These are phyloP conservation scores for Heterotis niloticus DNA, from an alignment of 2,113 vertebrate genomes.

Conservation along the genomic window DNA sequence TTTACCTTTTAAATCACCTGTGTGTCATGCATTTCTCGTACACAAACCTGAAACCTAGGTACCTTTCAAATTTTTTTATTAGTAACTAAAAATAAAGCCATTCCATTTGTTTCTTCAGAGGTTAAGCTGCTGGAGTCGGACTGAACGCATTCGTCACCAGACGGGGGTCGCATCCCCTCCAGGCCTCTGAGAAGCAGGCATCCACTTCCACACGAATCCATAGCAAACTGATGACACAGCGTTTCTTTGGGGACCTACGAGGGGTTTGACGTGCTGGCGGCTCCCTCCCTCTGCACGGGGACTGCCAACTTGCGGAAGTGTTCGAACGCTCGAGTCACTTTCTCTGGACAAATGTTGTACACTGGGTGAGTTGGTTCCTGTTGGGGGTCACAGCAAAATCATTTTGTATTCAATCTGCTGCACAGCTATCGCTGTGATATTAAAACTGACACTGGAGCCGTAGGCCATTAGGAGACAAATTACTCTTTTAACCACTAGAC, in stretches of 20 bases:
- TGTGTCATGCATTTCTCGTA: not conserved
- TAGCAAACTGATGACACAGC: not conserved
- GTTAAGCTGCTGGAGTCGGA: not conserved
- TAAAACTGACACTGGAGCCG: not conserved
- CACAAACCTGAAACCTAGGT: not conserved
- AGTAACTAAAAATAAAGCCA: conserved; percentile 23
- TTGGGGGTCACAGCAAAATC: not conserved
- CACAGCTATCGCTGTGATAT: not conserved
- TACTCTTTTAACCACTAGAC: not conserved
- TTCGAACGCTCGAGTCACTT: conserved; percentile 77
- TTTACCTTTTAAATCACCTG: no score
- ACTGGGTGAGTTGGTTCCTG: conserved; percentile 90
- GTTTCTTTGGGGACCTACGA: conserved; percentile 17
- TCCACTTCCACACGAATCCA: not conserved
- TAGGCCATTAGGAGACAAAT: not conserved
- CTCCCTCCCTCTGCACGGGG: conserved; percentile 43
- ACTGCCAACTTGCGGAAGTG: conserved; percentile 76
- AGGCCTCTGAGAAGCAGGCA: not conserved
- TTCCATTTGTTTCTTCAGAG: not conserved
- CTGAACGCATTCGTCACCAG: not conserved
- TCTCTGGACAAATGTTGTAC: conserved; percentile 91
- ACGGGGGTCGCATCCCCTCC: not conserved
- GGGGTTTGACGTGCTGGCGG: conserved; percentile 20
- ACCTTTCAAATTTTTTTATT: conserved; percentile 22
- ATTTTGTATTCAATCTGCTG: not conserved